Percentiles rank a stretch among this genome's conserved stretches.
Evolutionary conservation across 2,888 invertebrate species (phyloP).

Genomic region (Lepidochrysops patricia): DNA sequence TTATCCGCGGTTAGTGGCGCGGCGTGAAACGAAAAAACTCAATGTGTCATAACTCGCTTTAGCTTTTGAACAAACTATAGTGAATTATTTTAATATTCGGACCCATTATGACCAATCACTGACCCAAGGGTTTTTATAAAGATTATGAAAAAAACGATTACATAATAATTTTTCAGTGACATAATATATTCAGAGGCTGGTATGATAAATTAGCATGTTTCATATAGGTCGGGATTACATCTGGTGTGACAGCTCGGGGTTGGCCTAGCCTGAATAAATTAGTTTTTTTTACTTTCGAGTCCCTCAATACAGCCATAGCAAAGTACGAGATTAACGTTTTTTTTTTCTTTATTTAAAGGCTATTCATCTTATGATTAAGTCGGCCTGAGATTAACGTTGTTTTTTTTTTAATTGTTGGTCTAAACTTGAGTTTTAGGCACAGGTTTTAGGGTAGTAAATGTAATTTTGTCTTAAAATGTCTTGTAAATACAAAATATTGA

Average conservation of each 20-base stretch:
- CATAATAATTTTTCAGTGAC: neutral
- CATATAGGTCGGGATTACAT: slow-evolving; percentile 2
- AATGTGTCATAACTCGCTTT: no score
- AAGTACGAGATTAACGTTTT: neutral
- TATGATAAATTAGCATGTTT: slow-evolving; percentile 7
- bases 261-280: neutral
- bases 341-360: neutral
- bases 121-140: neutral
- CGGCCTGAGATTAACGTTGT: neutral
- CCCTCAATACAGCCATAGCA: neutral
- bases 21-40: no score
- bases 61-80: no score
- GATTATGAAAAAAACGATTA: neutral
- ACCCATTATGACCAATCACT: no score
- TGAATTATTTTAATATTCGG: no score
- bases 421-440: neutral
- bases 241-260: neutral
- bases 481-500: no score
- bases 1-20: no score
- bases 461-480: no score
- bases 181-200: neutral
- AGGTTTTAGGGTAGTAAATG: no score
- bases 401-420: neutral
- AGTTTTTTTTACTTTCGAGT: neutral
- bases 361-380: no score